Base-by-base conservation (phyloP, 2,797 vertebrate genomes). In the Loris lydekkerianus region DNA sequence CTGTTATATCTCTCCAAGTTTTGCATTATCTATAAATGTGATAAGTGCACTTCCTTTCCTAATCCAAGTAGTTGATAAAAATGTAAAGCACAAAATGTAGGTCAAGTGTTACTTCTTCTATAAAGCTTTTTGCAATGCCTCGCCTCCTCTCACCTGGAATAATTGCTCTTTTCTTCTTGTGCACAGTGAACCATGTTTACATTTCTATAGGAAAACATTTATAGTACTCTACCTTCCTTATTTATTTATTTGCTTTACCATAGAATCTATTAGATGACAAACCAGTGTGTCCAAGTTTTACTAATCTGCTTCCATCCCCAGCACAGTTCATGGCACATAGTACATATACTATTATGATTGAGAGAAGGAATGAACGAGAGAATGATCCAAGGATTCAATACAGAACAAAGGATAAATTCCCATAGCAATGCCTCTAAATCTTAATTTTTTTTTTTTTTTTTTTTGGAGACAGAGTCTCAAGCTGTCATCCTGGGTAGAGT, bases 21-120 rank as follows among this genome's bases (percentile, higher is more conserved):
- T 75, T 85, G 34, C 21, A 37, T 89, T 40, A 58, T 76, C 40
- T 53, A 58, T 37, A 75, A 73, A 53, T 46, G 34, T 49, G 75
- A 61, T 81, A 86, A 73, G 17, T 21, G 60, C 31, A 49, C n/a
- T 23, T 93, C 69, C 17, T 81, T 53, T 67, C 49, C 60, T 63
- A n/a, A 40, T 67, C 67, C 34, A 72, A 61, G 73, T 31, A 82
- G 37, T 25, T 86, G 67, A 76, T 93, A 86, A 63, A 92, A 73
- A 90, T n/a, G 21, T 75, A 37, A 70, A 76, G 61, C 34, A 49
- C 11, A 90, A 80, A 69, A 63, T 60, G 29, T 70, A 34, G 40
- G 27, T 70, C 56, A 43, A 77, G 34, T 10, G 56, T 56, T 7
- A 46, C 14, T 14, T 46, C 37, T 27, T 46, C 15, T 60, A 25